Percentiles rank a stretch among this genome's conserved stretches.
Conservation (phyloP, 2,888 invertebrate genomes). For the Eupithecia subfuscata region DNA sequence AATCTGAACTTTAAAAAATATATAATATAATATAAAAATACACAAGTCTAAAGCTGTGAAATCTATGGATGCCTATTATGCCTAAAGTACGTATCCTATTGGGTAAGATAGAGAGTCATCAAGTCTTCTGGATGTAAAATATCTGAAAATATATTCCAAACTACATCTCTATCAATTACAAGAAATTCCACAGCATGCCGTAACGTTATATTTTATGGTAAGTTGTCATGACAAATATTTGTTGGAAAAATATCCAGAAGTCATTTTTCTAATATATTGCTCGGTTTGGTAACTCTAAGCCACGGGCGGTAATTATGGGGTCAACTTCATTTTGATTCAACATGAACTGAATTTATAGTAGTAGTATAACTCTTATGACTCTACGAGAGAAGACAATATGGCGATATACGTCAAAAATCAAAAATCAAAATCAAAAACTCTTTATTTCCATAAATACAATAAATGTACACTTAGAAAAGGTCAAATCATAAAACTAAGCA, state of each 20-base stretch:
- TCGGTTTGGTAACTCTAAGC: constrained; percentile 37
- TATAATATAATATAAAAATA: no score
- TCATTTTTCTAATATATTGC: constrained; percentile 41
- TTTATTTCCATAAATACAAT: no score
- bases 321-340: constrained; percentile 49
- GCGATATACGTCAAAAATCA: no score
- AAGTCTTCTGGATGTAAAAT: constrained; percentile 2
- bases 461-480: no score
- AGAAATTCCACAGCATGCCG: constrained; percentile 36
- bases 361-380: not conserved
- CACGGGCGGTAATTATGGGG: constrained; percentile 47
- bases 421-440: no score
- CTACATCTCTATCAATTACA: constrained; percentile 29
- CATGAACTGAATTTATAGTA: constrained; percentile 4
- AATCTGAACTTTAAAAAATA: not conserved
- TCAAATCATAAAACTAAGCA: no score
- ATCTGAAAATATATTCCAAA: constrained; percentile 13
- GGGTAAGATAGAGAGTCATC: not conserved
- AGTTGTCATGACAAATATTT: constrained; percentile 40
- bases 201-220: constrained; percentile 45
- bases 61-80: not conserved
- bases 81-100: no score
- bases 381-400: not conserved
- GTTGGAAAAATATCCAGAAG: constrained; percentile 33
- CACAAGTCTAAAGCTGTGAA: not conserved